phyloP scores from a whole-genome alignment of 2,888 invertebrate species.

The Oscheius onirici region DNA sequence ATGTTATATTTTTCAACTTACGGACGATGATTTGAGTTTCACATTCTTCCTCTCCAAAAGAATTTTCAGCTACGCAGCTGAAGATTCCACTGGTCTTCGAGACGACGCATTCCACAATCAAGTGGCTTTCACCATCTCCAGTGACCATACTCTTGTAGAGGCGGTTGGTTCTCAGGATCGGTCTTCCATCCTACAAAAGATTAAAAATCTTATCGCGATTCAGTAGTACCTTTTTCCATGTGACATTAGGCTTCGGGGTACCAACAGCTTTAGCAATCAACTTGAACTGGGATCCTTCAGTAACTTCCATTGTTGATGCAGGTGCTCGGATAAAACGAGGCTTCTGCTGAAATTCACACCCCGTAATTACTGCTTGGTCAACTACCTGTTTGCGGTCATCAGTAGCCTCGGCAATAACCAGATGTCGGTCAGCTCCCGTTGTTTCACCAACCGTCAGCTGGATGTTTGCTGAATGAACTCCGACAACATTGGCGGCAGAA shows the following conservation, averaged over 20 bases:
- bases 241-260: conserved; percentile 58
- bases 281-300: conserved; percentile 58
- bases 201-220: too few relatives aligned
- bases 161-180: conserved; percentile 56
- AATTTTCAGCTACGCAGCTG: conserved; percentile 73
- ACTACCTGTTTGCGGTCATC: conserved; percentile 36
- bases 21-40: conserved; percentile 56
- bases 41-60: conserved; percentile 67
- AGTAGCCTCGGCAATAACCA: conserved; percentile 57
- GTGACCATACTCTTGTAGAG: conserved; percentile 55
- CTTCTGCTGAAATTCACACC: conserved; percentile 28
- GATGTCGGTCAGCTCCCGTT: conserved; percentile 61
- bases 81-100: conserved; percentile 73
- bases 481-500: conserved; percentile 49
- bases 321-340: conserved; percentile 60
- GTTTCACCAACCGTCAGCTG: conserved; percentile 61
- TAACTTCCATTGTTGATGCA: conserved; percentile 55
- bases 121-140: conserved; percentile 60
- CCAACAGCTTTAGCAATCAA: conserved; percentile 62
- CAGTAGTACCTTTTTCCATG: conserved; percentile 58
- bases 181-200: conserved; percentile 52
- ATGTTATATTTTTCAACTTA: background rate
- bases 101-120: conserved; percentile 61
- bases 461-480: conserved; percentile 58
- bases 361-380: background rate